These are phyloP conservation scores for Pterocles gutturalis DNA, from an alignment of 2,113 vertebrate genomes.

Conservation along the genomic window DNA sequence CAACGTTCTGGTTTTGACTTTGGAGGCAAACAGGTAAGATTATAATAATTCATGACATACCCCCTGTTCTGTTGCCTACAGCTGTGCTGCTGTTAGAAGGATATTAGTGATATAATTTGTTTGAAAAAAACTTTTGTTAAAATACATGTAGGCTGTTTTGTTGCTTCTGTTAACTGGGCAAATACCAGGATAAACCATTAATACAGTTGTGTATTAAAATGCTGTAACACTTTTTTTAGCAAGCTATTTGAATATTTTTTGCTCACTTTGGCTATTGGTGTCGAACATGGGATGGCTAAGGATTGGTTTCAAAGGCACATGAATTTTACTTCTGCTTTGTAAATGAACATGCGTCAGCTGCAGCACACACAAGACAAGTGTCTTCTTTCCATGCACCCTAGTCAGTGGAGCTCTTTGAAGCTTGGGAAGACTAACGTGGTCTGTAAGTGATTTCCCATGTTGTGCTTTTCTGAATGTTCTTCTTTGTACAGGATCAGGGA, in stretches of 20 bases:
- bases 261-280: not conserved
- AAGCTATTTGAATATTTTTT: conserved; percentile 38
- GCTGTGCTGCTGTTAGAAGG: not conserved
- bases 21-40: not conserved
- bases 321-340: conserved; percentile 55
- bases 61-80: not conserved
- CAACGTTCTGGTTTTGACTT: not conserved
- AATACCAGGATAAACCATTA: not conserved
- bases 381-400: not conserved
- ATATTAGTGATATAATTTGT: too few relatives aligned
- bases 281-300: not conserved
- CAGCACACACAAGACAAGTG: accelerated
- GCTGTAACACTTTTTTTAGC: not conserved
- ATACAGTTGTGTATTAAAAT: not conserved
- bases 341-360: not conserved
- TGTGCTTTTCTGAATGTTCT: not conserved
- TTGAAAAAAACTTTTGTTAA: not conserved
- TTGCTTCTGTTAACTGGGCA: not conserved
- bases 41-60: not conserved
- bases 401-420: not conserved
- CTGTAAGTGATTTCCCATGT: conserved; percentile 27
- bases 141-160: not conserved
- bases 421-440: not conserved
- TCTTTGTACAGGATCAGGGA: not conserved
- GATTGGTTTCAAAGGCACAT: not conserved